These are phyloP conservation scores for Allenopithecus nigroviridis DNA, from an alignment of 2,797 vertebrate species.

Conservation along the genomic window DNA sequence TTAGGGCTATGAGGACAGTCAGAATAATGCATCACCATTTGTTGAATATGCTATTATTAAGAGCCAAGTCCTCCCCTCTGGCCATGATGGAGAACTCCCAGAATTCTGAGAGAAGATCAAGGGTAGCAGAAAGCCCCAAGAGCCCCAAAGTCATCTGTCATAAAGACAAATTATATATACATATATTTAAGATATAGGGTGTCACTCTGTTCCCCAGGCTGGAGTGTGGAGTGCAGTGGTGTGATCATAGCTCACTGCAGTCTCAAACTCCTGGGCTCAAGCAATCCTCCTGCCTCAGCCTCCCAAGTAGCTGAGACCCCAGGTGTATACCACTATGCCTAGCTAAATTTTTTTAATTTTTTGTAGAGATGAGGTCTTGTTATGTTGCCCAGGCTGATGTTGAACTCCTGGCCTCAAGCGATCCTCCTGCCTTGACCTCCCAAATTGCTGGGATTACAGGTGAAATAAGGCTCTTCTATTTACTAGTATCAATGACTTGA, in stretches of 20 bases:
- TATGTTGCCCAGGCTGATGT: not conserved
- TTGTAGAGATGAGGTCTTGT: not conserved
- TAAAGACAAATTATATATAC: constrained; percentile 68
- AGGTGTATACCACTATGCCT: not conserved
- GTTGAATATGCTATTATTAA: not conserved
- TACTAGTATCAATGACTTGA: constrained; percentile 72
- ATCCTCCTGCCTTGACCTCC: not conserved
- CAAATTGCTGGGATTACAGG: not conserved
- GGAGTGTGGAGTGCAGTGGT: not conserved
- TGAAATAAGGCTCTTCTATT: constrained; percentile 65
- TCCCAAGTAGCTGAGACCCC: not conserved
- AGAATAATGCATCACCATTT: not conserved
- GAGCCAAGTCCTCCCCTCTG: not conserved
- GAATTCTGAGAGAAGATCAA: not conserved
- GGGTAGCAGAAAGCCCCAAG: not conserved
- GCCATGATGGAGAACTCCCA: not conserved
- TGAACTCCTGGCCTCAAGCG: not conserved
- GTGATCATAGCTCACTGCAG: not conserved
- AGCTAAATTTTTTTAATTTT: not conserved
- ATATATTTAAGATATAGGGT: not conserved
- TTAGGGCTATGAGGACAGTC: not conserved
- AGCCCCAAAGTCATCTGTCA: constrained; percentile 64
- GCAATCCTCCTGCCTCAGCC: not conserved
- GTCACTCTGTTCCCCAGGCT: not conserved
- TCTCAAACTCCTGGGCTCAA: not conserved